Evolutionary conservation across 1,140 invertebrate species (phyloP).

Genomic region (Medauroidea extradentata): DNA sequence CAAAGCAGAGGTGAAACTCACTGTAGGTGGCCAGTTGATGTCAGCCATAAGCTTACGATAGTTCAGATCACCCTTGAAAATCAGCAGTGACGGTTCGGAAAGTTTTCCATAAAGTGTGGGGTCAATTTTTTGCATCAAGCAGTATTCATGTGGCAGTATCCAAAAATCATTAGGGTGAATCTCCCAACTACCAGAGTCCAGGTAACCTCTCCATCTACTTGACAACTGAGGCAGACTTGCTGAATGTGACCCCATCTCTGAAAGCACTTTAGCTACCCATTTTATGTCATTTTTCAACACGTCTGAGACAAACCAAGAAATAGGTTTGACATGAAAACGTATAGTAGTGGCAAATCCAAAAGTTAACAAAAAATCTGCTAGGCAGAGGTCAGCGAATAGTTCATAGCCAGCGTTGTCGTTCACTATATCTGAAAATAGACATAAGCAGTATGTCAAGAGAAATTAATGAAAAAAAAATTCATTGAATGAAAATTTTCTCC

Average conservation of each 20-base stretch:
- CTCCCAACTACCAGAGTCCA: constrained; percentile 48
- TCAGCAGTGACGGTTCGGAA: constrained; percentile 60
- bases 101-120: constrained; percentile 69
- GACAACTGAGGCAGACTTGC: constrained; percentile 15
- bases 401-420: constrained; percentile 95
- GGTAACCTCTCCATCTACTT: constrained; percentile 50
- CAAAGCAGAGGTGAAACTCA: constrained; percentile 63
- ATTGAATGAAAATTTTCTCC: no score
- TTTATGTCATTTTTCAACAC: constrained; percentile 70
- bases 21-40: constrained; percentile 70
- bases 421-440: constrained; percentile 73
- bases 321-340: constrained; percentile 80
- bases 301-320: constrained; percentile 98
- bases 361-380: constrained; percentile 73
- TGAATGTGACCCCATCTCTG: constrained; percentile 29
- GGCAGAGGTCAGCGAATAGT: constrained; percentile 82
- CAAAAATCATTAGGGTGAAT: constrained; percentile 68
- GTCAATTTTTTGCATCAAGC: constrained; percentile 67
- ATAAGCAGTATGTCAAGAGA: no score
- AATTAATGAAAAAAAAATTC: not conserved
- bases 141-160: constrained; percentile 79
- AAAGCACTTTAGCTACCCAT: constrained; percentile 53
- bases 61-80: constrained; percentile 97
- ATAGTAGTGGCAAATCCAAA: constrained; percentile 64
- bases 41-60: constrained; percentile 93